phyloP scores from a whole-genome alignment of 2,888 invertebrate species.

The Cheilosia scutellata region DNA sequence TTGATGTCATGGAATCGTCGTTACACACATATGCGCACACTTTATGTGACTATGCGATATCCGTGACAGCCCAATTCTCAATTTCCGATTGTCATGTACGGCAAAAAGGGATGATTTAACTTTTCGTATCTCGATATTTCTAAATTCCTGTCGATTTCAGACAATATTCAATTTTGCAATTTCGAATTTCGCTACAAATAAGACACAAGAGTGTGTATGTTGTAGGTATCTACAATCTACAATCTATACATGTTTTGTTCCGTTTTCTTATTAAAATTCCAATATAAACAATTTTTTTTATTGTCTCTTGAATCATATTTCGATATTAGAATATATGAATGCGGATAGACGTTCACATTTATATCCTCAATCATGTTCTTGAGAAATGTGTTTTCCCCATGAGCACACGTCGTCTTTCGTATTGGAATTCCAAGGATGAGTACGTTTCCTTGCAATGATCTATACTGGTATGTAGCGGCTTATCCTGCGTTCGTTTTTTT shows the following conservation, averaged over 20 bases:
- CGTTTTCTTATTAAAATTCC: slow-evolving; percentile 74
- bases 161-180: slow-evolving; percentile 62
- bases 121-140: slow-evolving; percentile 47
- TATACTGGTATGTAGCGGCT: slow-evolving; percentile 61
- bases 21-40: slow-evolving; percentile 42
- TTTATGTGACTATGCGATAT: slow-evolving; percentile 54
- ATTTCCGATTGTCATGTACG: slow-evolving; percentile 72
- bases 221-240: not conserved
- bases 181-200: slow-evolving; percentile 68
- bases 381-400: slow-evolving; percentile 49
- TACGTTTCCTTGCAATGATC: slow-evolving; percentile 45
- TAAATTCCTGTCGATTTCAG: slow-evolving; percentile 71
- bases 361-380: slow-evolving; percentile 72
- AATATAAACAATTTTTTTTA: slow-evolving; percentile 72
- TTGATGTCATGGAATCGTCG: slow-evolving; percentile 60
- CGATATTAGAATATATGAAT: slow-evolving; percentile 71
- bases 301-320: slow-evolving; percentile 71
- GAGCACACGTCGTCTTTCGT: slow-evolving; percentile 54
- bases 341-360: slow-evolving; percentile 58
- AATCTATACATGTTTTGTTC: slow-evolving; percentile 34
- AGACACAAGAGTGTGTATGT: slow-evolving; percentile 42
- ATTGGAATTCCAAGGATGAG: slow-evolving; percentile 53
- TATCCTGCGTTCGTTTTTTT: slow-evolving; percentile 35
- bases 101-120: slow-evolving; percentile 64
- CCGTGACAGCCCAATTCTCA: slow-evolving; percentile 74